Evolutionary conservation across 2,888 invertebrate species (phyloP).

Genomic region (Lordiphosa fenestrarum): DNA sequence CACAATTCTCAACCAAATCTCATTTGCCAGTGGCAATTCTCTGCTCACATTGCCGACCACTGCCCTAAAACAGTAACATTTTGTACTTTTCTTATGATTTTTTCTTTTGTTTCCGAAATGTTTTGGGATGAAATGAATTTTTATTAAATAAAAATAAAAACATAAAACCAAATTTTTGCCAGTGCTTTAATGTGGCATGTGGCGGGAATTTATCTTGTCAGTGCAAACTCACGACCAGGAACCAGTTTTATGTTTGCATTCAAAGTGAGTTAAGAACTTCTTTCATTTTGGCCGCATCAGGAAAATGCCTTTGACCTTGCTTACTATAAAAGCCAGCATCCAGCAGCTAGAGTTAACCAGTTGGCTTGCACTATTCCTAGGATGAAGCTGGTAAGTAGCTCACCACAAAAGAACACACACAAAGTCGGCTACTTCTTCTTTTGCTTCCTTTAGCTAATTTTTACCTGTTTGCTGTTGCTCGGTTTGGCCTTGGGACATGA

Average conservation of each 20-base stretch:
- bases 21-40: no score
- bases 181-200: conserved; percentile 12
- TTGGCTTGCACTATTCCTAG: conserved; percentile 23
- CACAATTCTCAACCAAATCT: no score
- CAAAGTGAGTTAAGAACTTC: conserved; percentile 59
- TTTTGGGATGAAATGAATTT: no score
- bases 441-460: conserved; percentile 42
- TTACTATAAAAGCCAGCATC: conserved; percentile 45
- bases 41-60: no score
- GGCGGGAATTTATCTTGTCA: conserved; percentile 36
- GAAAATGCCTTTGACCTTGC: conserved; percentile 60
- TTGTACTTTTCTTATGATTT: no score
- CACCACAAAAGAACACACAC: no score
- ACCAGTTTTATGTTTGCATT: conserved; percentile 26
- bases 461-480: conserved; percentile 60
- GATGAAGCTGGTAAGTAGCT: conserved; percentile 56
- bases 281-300: conserved; percentile 49
- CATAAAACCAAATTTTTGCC: no score
- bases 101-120: no score
- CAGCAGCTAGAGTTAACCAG: conserved; percentile 35
- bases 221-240: conserved; percentile 24
- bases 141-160: no score
- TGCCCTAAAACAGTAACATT: no score
- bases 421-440: not conserved
- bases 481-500: conserved; percentile 59